Evolutionary conservation across 2,797 vertebrate species (phyloP).

Genomic region (Anguilla marmorata): DNA sequence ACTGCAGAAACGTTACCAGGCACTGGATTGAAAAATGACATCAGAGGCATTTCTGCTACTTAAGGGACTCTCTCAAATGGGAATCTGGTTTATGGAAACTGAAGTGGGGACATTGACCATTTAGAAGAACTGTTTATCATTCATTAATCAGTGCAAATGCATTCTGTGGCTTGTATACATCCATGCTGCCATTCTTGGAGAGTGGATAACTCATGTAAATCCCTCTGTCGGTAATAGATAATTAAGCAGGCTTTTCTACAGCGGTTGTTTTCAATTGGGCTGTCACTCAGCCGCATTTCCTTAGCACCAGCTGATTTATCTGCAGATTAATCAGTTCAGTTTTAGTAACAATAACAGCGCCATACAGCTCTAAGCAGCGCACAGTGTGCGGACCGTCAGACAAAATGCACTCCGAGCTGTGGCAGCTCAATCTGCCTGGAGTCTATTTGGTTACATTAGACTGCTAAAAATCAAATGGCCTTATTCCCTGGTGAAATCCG

Average conservation of each 20-base stretch:
- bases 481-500: conserved; percentile 4
- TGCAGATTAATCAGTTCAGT: conserved; percentile 7
- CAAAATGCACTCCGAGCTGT: neutral
- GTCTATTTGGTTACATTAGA: conserved; percentile 10
- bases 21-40: conserved; percentile 5
- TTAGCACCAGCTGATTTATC: neutral
- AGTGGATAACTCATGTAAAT: conserved; percentile 9
- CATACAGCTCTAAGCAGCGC: neutral
- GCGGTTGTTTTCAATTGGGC: neutral
- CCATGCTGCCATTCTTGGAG: neutral
- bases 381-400: neutral
- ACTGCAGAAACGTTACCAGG: conserved; percentile 6
- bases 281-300: conserved; percentile 2
- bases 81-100: neutral
- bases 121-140: neutral
- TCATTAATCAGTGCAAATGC: neutral
- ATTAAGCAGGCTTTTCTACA: neutral
- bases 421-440: neutral
- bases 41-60: neutral
- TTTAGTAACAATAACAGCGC: neutral
- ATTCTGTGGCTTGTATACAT: neutral
- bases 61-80: neutral
- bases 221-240: conserved; percentile 1
- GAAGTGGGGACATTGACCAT: neutral
- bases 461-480: conserved; percentile 11